These are phyloP conservation scores for Eubucco bourcierii DNA, from an alignment of 2,113 vertebrate species.

Conservation along the genomic window DNA sequence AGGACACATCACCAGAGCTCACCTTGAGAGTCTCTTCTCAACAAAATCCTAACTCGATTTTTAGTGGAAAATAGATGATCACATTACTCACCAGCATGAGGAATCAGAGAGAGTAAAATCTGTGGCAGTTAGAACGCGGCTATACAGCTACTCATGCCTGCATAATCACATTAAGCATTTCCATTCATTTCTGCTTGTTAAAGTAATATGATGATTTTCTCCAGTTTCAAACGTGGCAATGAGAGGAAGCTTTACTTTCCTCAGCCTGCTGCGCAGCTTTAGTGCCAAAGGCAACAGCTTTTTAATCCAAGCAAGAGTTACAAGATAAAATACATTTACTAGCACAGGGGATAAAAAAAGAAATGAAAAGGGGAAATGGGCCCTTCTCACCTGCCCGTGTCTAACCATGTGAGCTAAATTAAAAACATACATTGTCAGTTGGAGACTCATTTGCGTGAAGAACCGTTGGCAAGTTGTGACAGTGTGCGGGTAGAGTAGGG, in stretches of 20 bases:
- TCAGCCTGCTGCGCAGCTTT: slow-evolving; percentile 54
- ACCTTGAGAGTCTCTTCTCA: neutral
- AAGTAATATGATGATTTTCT: slow-evolving; percentile 57
- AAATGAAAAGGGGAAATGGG: slow-evolving; percentile 39
- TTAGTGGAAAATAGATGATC: neutral
- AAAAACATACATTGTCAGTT: slow-evolving; percentile 50
- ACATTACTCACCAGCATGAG: neutral
- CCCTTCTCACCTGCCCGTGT: slow-evolving; percentile 42
- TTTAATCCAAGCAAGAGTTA: slow-evolving; percentile 60
- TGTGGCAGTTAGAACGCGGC: neutral
- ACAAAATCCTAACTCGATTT: neutral
- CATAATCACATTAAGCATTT: slow-evolving; percentile 57
- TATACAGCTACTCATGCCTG: slow-evolving; percentile 18
- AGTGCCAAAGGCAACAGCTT: slow-evolving; percentile 68
- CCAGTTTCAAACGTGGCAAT: slow-evolving; percentile 55
- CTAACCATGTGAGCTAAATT: slow-evolving; percentile 56
- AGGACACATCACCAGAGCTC: neutral
- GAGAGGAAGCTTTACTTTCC: slow-evolving; percentile 57
- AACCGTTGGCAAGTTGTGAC: neutral
- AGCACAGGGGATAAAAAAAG: neutral
- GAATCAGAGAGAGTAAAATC: slow-evolving; percentile 10
- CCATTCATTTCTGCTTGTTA: slow-evolving; percentile 69
- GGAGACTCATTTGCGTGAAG: slow-evolving; percentile 19
- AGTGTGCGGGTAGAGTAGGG: neutral
- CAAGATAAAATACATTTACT: slow-evolving; percentile 52